A percentile compares a stretch with the other conserved stretches of the same genome.
Conservation (phyloP, 1,140 invertebrate genomes). For the Drosophila melanica region DNA sequence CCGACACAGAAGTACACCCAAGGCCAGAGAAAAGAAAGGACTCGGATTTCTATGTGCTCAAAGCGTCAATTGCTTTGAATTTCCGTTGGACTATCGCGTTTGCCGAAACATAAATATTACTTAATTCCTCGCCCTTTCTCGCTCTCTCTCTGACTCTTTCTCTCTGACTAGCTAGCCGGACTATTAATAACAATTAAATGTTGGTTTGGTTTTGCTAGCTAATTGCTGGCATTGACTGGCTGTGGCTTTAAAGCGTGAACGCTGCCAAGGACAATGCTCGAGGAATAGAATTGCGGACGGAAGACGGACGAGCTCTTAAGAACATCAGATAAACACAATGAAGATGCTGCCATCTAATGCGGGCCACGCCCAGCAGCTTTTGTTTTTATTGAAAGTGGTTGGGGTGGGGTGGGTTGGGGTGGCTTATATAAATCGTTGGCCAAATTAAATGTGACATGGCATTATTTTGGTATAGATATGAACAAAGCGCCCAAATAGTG, state of each 20-base stretch:
- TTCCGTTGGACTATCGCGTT: conserved; percentile 27
- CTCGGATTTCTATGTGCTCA: conserved; percentile 30
- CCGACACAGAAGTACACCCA: neutral
- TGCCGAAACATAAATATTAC: conserved; percentile 76
- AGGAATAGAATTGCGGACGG: conserved; percentile 19
- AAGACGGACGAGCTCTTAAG: conserved; percentile 41
- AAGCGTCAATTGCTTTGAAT: conserved; percentile 34
- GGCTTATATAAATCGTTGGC: conserved; percentile 62
- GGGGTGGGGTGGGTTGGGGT: neutral
- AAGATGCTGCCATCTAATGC: conserved; percentile 46
- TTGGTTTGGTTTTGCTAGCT: conserved; percentile 54
- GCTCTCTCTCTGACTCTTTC: neutral
- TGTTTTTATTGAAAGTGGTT: conserved; percentile 60
- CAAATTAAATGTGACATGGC: conserved; percentile 80
- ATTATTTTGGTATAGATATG: conserved; percentile 72
- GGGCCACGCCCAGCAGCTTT: neutral
- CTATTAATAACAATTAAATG: conserved; percentile 81
- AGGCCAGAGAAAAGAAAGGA: neutral
- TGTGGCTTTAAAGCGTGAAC: conserved; percentile 29
- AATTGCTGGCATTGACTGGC: conserved; percentile 53
- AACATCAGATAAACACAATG: conserved; percentile 65
- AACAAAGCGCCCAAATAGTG: conserved; percentile 11
- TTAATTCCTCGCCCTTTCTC: conserved; percentile 42
- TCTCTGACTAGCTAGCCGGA: neutral
- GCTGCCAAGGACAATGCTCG: neutral